These are phyloP conservation scores for Nothobranchius furzeri DNA, from an alignment of 2,113 vertebrate genomes.

Conservation along the genomic window DNA sequence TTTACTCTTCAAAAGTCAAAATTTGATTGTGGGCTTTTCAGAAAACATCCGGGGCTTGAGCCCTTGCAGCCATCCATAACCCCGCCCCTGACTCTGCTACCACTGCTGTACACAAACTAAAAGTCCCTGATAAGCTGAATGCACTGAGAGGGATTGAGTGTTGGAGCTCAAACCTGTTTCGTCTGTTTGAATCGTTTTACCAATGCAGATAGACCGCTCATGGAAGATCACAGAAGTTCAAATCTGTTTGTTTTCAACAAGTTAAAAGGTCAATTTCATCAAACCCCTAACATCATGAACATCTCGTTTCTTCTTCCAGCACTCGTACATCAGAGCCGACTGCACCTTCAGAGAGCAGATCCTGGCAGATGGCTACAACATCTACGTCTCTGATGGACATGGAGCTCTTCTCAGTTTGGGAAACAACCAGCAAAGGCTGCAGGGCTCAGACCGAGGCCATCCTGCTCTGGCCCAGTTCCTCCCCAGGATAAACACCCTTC, in stretches of 20 bases:
- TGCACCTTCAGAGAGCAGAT: constrained; percentile 91
- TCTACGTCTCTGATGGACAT: constrained; percentile 84
- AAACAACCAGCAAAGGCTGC: constrained; percentile 79
- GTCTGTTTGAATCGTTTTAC: neutral
- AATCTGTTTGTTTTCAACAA: neutral
- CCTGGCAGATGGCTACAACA: constrained; percentile 85
- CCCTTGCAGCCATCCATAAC: no score
- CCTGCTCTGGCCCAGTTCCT: constrained; percentile 87
- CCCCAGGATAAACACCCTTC: constrained; percentile 82
- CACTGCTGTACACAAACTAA: neutral
- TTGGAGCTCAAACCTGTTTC: neutral
- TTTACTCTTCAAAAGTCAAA: no score
- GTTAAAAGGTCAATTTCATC: no score
- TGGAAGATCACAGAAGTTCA: neutral
- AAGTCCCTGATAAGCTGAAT: neutral
- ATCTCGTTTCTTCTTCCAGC: constrained; percentile 63
- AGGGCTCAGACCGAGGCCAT: constrained; percentile 74
- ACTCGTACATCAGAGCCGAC: constrained; percentile 82
- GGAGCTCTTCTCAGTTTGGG: constrained; percentile 83
- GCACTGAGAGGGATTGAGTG: no score
- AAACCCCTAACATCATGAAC: neutral
- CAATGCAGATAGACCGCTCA: neutral
- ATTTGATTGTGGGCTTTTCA: no score
- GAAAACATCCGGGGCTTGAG: no score
- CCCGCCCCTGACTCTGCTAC: neutral